Conservation (phyloP, 2,797 vertebrate species). For the Tenualosa ilisha region DNA sequence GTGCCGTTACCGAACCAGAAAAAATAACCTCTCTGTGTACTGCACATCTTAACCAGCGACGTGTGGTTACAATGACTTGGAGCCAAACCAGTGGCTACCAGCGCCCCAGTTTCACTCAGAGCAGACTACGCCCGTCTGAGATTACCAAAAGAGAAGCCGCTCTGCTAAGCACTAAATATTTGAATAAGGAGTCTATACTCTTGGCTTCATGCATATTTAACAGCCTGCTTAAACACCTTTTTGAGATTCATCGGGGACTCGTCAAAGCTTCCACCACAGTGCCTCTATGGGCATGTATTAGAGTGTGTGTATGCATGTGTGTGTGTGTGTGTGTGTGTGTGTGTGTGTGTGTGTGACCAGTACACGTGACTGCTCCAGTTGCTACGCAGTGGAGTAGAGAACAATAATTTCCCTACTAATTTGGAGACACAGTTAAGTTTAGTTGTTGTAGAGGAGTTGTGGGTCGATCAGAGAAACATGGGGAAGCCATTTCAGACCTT, state of each 20-base stretch:
- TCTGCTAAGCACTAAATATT: constrained; percentile 31
- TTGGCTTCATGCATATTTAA: constrained; percentile 43
- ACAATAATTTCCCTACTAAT: background rate
- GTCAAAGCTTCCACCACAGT: constrained; percentile 21
- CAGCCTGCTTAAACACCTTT: constrained; percentile 31
- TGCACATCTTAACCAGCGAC: background rate
- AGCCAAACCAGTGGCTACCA: constrained; percentile 14
- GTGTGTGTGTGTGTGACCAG: background rate
- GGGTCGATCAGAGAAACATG: background rate
- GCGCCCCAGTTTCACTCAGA: constrained; percentile 31
- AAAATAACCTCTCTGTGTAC: background rate
- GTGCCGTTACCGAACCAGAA: background rate
- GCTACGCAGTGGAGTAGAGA: background rate
- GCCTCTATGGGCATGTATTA: background rate
- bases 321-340: background rate
- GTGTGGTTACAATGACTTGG: background rate
- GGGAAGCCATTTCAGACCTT: background rate
- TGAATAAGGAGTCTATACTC: constrained; percentile 35
- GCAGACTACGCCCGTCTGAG: constrained; percentile 9
- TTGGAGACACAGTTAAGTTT: background rate
- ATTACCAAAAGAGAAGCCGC: constrained; percentile 27
- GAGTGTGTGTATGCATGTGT: background rate
- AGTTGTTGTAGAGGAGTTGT: background rate
- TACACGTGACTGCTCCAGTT: background rate
- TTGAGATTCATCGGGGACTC: constrained; percentile 23